A percentile compares a stretch with the other conserved stretches of the same genome.
phyloP scores from a whole-genome alignment of 2,797 vertebrate genomes.

The Lacerta bilineata region DNA sequence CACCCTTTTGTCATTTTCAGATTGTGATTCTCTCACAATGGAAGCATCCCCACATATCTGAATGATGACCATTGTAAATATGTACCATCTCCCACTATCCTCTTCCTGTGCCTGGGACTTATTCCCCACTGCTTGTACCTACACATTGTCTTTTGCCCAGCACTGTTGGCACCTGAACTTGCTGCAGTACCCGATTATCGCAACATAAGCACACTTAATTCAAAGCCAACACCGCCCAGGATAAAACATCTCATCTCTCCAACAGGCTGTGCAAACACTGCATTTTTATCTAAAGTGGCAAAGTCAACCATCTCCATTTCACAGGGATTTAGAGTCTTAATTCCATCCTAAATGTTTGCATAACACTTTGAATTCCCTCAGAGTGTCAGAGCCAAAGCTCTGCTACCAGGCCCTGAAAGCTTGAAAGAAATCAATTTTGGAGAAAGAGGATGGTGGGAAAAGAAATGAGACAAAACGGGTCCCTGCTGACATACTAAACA shows the following conservation, averaged over 20 bases:
- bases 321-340: conserved; percentile 38
- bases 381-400: neutral
- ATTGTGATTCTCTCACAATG: neutral
- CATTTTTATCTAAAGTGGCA: conserved; percentile 39
- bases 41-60: neutral
- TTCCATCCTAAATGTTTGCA: neutral
- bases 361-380: conserved; percentile 21
- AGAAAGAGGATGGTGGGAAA: neutral
- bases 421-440: neutral
- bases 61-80: neutral
- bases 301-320: conserved; percentile 37
- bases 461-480: neutral
- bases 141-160: neutral
- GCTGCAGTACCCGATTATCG: neutral
- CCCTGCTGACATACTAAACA: neutral
- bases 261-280: conserved; percentile 27
- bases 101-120: no score
- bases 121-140: neutral
- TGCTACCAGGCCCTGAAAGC: neutral
- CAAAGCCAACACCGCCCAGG: neutral
- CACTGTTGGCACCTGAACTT: neutral
- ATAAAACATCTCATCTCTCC: conserved; percentile 11
- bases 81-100: neutral
- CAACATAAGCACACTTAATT: neutral
- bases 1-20: neutral